phyloP scores from a whole-genome alignment of 2,888 invertebrate species.

The Onthophagus sagittarius region DNA sequence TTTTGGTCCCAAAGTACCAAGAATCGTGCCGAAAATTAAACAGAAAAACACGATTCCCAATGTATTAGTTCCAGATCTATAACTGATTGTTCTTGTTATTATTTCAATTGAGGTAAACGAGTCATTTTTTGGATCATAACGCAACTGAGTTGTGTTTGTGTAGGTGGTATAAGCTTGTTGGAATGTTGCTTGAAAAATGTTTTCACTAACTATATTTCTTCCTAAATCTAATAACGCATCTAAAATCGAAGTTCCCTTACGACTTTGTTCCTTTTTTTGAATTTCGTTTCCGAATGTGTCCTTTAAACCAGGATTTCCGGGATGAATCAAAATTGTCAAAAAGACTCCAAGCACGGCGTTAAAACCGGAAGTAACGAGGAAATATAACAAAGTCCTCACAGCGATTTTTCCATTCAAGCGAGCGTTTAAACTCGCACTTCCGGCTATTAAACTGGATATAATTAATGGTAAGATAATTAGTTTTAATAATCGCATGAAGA shows the following conservation, averaged over 20 bases:
- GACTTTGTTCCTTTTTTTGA: constrained; percentile 16
- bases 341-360: constrained; percentile 75
- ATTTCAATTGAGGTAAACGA: constrained; percentile 28
- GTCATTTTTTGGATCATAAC: constrained; percentile 45
- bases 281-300: constrained; percentile 49
- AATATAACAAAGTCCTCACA: constrained; percentile 72
- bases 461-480: constrained; percentile 86
- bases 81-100: constrained; percentile 47
- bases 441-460: constrained; percentile 80
- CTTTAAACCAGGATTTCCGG: constrained; percentile 68
- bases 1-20: constrained; percentile 78
- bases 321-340: constrained; percentile 70
- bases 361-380: constrained; percentile 74
- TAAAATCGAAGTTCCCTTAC: constrained; percentile 63
- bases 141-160: constrained; percentile 43
- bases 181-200: constrained; percentile 86
- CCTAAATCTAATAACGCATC: constrained; percentile 88
- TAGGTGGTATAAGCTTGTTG: constrained; percentile 80
- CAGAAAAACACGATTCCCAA: constrained; percentile 89
- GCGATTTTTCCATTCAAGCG: constrained; percentile 84
- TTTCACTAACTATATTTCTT: constrained; percentile 88
- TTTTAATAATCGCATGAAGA: constrained; percentile 85
- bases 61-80: constrained; percentile 74
- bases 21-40: constrained; percentile 79
- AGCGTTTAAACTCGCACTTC: constrained; percentile 81